A percentile compares a stretch with the other conserved stretches of the same genome.
These are phyloP conservation scores for Acronicta leporina DNA, from an alignment of 2,888 invertebrate genomes.

Conservation along the genomic window DNA sequence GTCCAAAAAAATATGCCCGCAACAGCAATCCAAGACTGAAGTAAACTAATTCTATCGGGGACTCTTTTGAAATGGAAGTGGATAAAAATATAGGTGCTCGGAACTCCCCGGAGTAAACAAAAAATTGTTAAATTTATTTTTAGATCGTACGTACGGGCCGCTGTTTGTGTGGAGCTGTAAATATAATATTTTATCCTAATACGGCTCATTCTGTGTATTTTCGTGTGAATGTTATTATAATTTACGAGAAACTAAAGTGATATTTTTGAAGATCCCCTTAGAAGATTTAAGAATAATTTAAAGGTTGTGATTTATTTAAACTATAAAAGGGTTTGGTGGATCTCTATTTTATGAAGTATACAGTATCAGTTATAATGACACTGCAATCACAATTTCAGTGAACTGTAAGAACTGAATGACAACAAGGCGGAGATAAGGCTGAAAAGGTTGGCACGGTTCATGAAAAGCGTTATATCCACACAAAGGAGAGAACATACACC, in stretches of 20 bases:
- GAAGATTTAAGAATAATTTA: conserved; percentile 12
- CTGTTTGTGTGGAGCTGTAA: conserved; percentile 27
- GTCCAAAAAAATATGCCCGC: conserved; percentile 12
- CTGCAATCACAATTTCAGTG: conserved; percentile 22
- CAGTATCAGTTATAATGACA: conserved; percentile 10
- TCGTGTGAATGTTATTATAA: conserved; percentile 26
- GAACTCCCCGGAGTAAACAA: conserved; percentile 29
- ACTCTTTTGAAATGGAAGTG: conserved; percentile 39
- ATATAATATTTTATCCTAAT: conserved; percentile 38
- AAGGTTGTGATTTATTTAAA: conserved; percentile 12
- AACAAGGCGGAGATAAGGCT: conserved; percentile 28
- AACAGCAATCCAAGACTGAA: conserved; percentile 14
- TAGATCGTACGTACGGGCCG: conserved; percentile 32
- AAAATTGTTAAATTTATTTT: conserved; percentile 38
- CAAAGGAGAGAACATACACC: conserved; percentile 34
- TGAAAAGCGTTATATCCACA: conserved; percentile 9
- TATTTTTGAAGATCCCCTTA: conserved; percentile 16
- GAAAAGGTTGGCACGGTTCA: conserved; percentile 10
- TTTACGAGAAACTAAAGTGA: conserved; percentile 5
- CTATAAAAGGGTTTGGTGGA: no score
- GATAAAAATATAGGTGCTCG: conserved; percentile 34
- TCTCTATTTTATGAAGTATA: background rate
- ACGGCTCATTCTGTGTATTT: conserved; percentile 19
- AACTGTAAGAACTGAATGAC: conserved; percentile 24
- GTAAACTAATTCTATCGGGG: conserved; percentile 25